Base-by-base conservation (phyloP, 2,888 invertebrate genomes). In the Agrochola lychnidis region DNA sequence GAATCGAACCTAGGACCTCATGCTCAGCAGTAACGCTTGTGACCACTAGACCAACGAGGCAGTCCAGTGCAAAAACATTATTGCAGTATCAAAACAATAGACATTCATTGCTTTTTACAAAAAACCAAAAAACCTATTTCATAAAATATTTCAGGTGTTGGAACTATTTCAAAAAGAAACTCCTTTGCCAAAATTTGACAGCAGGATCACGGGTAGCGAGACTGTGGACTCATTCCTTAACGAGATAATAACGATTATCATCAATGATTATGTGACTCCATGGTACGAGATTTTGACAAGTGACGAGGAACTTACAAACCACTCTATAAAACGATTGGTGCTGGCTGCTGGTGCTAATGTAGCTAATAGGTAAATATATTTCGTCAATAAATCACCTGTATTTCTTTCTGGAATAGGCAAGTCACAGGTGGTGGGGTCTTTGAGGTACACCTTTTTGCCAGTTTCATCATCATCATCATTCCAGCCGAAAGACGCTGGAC, bases 201-300 rank as follows among this genome's bases (percentile, higher is more conserved):
- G 90, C 80, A 92, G 98, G 90, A 98, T 99, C 83, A 99, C 98
- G 42, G 99, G 99, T 45, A 98, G 98, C 90, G 98, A 98, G 89
- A 97, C 98, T 53, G 99, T 99, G 79, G 99, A 99, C 95, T 98
- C 98, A 89, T 98, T 98, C 88, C 96, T 99, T 70, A 98, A 98
- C 95, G 98, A 98, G 96, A 98, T 99, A 90, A 97, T 99, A 88
- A 97, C 97, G 81, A 98, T 98, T 85, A 97, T 98, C 72, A 97
- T 99, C 71, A 97, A 98, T 91, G 99, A 99, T 94, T 98, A 98
- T 96, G 97, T 99, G 66, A 97, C 98, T 83, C 97, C 98, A 1
- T 98, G 98, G 98, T 98, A 98, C 91, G 97, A 96, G 91, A 92
- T 97, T 78, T 92, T 98, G 87, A 97, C 98, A 0, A 97, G 97